Evolutionary conservation across 2,797 vertebrate genomes (phyloP).

Genomic region (Novumbra hubbsi): DNA sequence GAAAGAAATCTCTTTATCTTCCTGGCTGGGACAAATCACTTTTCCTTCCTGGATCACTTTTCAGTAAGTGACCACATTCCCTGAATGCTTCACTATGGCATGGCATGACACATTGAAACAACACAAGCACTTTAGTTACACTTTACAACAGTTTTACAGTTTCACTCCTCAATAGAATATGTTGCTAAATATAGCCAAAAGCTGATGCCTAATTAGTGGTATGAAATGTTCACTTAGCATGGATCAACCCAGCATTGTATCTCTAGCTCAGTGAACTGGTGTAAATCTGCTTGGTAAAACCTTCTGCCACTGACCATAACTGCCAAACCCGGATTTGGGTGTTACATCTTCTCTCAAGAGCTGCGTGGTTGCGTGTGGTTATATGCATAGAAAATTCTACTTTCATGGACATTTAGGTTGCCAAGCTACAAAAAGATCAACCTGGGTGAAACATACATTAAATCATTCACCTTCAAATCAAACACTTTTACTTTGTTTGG

Average conservation of each 20-base stretch:
- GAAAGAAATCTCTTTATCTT: conserved; percentile 41
- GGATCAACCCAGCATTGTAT: conserved; percentile 23
- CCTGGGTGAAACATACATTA: neutral
- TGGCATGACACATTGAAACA: conserved; percentile 31
- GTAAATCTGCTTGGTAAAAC: conserved; percentile 34
- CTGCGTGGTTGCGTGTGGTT: conserved; percentile 1
- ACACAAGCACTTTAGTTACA: conserved; percentile 37
- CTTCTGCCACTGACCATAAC: conserved; percentile 18
- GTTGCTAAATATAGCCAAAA: conserved; percentile 43
- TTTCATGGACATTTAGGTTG: neutral
- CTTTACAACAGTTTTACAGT: conserved; percentile 26
- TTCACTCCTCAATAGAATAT: conserved; percentile 33
- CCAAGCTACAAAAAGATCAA: conserved; percentile 1
- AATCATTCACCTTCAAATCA: too few species aligned
- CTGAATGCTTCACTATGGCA: too few species aligned
- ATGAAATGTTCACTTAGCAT: conserved; percentile 31
- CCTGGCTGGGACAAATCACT: too few species aligned
- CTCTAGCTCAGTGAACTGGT: conserved; percentile 21
- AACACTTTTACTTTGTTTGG: neutral
- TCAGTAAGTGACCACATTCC: too few species aligned
- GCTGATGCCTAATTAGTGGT: conserved; percentile 46
- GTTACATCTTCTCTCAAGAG: conserved; percentile 17
- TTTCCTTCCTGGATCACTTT: too few species aligned
- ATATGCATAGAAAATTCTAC: neutral
- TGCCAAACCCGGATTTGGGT: conserved; percentile 17